These are phyloP conservation scores for Drymodes brunneopygia DNA, from an alignment of 2,113 vertebrate species.

Conservation along the genomic window DNA sequence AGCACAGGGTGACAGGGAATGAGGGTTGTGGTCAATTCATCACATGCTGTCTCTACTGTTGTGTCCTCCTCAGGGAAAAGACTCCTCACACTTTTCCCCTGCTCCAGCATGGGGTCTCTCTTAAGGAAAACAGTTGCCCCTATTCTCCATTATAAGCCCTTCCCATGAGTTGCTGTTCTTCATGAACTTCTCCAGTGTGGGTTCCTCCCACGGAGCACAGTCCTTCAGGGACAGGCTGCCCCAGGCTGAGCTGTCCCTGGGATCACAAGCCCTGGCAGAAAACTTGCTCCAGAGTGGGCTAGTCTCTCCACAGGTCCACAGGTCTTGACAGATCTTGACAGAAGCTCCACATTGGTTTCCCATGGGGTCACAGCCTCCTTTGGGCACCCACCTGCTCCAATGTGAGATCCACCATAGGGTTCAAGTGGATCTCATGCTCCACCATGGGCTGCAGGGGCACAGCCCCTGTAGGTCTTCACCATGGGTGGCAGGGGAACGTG, in stretches of 20 bases:
- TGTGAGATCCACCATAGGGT: not conserved
- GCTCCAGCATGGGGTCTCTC: not conserved
- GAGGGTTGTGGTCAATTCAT: not conserved
- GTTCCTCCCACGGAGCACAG: not conserved
- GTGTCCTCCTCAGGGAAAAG: not conserved
- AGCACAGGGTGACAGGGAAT: not conserved
- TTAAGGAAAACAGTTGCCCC: not conserved
- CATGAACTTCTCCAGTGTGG: not conserved
- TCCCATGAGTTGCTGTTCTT: not conserved
- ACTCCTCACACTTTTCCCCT: not conserved
- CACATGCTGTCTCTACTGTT: not conserved
- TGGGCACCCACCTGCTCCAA: not conserved
- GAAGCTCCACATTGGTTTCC: not conserved
- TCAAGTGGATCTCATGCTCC: not conserved
- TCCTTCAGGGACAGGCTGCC: not conserved
- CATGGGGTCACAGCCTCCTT: not conserved
- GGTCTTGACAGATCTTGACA: not conserved
- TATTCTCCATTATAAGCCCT: not conserved
- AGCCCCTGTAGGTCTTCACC: not conserved
- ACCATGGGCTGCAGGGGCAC: not conserved
- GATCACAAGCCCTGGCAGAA: not conserved
- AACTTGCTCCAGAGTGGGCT: not conserved
- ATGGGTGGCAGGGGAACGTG: rapidly evolving
- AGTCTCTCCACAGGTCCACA: not conserved
- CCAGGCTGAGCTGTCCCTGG: rapidly evolving